Evolutionary conservation across 2,888 invertebrate genomes (phyloP).

Genomic region (Pandemis heparana): DNA sequence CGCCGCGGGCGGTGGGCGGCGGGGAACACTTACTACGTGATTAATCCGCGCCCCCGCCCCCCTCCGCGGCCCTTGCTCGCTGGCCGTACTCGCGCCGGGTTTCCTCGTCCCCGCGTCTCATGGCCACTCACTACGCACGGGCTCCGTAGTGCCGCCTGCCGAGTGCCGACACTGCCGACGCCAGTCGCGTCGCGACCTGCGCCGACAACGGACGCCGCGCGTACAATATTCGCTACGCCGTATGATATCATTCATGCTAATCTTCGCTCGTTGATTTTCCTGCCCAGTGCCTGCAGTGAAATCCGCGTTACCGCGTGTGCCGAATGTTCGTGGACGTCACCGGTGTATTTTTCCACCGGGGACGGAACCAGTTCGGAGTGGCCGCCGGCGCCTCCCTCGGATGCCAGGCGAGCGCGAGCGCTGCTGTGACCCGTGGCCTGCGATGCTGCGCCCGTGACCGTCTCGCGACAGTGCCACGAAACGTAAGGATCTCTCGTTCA

Average conservation of each 20-base stretch:
- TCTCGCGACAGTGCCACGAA: conserved; percentile 83
- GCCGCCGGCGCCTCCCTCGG: conserved; percentile 70
- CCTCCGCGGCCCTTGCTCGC: conserved; percentile 61
- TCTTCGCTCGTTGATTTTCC: conserved; percentile 80
- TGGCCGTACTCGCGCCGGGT: conserved; percentile 83
- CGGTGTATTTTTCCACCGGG: conserved; percentile 77
- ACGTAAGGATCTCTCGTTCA: conserved; percentile 83
- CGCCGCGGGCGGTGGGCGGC: conserved; percentile 62
- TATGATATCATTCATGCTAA: conserved; percentile 81
- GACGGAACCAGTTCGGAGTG: conserved; percentile 76
- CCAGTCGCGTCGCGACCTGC: conserved; percentile 83
- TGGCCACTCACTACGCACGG: conserved; percentile 85
- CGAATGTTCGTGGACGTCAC: conserved; percentile 77
- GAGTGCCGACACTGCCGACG: conserved; percentile 78
- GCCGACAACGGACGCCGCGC: conserved; percentile 70
- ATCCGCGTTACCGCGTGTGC: conserved; percentile 77
- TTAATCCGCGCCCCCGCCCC: conserved; percentile 74
- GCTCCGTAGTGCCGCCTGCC: conserved; percentile 63
- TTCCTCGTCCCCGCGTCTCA: conserved; percentile 86
- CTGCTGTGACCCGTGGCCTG: conserved; percentile 77
- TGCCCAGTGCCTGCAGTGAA: conserved; percentile 77
- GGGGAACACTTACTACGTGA: conserved; percentile 85
- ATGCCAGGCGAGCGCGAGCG: conserved; percentile 71
- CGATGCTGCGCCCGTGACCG: conserved; percentile 84
- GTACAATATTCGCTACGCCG: conserved; percentile 56